A percentile compares a stretch with the other conserved stretches of the same genome.
Evolutionary conservation across 2,888 invertebrate genomes (phyloP).

Genomic region (Euphydryas editha): DNA sequence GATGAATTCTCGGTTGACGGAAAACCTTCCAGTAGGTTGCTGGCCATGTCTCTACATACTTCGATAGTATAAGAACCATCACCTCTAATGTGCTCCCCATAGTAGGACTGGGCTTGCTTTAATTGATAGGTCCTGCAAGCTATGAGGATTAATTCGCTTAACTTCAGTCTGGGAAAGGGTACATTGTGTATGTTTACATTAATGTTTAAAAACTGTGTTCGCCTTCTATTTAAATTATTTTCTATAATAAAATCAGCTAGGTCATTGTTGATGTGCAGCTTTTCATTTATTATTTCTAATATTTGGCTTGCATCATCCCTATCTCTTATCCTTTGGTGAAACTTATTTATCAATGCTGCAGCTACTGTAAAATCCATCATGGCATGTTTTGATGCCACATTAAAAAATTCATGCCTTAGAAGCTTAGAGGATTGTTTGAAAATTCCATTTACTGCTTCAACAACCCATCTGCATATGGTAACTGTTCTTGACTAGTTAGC

Average conservation of each 20-base stretch:
- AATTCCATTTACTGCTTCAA: conserved; percentile 3
- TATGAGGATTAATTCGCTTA: conserved; percentile 23
- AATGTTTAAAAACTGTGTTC: background rate
- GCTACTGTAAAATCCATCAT: too few species aligned
- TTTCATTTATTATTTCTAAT: background rate
- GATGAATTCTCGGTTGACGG: conserved; percentile 1
- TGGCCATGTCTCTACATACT: conserved; percentile 28
- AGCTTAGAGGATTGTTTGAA: conserved; percentile 1
- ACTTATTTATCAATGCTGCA: background rate
- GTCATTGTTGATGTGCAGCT: background rate
- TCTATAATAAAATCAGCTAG: background rate
- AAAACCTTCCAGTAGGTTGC: background rate
- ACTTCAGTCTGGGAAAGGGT: conserved; percentile 8
- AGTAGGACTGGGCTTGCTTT: conserved; percentile 38
- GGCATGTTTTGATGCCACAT: conserved; percentile 1
- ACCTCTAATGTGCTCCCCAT: conserved; percentile 36
- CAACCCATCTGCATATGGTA: conserved; percentile 2
- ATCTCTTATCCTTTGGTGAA: background rate
- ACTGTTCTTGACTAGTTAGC: background rate
- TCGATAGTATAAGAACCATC: conserved; percentile 34
- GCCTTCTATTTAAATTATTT: background rate
- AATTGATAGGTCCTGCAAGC: conserved; percentile 35
- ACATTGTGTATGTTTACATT: background rate
- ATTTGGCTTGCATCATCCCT: background rate
- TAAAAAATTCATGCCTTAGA: conserved; percentile 3